Base-by-base conservation (phyloP, 2,888 invertebrate species). In the Hydroisotoma schaefferi region DNA sequence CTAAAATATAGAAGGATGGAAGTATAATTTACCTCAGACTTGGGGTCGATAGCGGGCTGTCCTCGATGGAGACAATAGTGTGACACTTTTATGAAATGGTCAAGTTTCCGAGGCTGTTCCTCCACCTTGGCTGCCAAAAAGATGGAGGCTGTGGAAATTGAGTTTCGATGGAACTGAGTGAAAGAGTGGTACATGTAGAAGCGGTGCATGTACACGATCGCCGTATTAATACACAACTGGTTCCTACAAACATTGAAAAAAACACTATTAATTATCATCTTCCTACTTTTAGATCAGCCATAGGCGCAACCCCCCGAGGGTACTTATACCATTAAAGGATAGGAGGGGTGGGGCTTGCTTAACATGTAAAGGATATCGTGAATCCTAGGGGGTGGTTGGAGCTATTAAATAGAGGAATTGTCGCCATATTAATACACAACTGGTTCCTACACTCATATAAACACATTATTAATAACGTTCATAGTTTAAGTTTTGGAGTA, bases 171-270 rank as follows among this genome's bases (percentile, higher is more conserved):
- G 78, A 97, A 98, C 77, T 90, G 88, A 54, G 90, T 87, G 80
- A 99, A 93, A 18, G 97, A 94, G 77, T 98, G 97, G 81, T 93
- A 95, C 80, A 97, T 94, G 80, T 95, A 99, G 81, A 98, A 99
- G 58, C 98, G 85, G 80, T 99, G 98, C 95, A 98, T 95, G 76
- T 98, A 98, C 58, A 98, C 97, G 75, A 97, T 97, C 29, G 97
- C 98, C 64, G 97, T 97, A 80, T 97, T 98, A 79, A 97, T 97
- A 78, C 97, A 97, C 80, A 97, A 80, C 80, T 97, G 97, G 49
- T 93, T 90, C 80, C 84, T 79, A 75, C 43, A 61, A 54, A n/a
- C n/a, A n/a, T 40, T 26, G 29, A 43, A 51, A 55, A 18, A 44
- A n/a, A n/a, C n/a, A n/a, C n/a, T n/a, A n/a, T n/a, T n/a, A n/a